These are phyloP conservation scores for Micoletzkya japonica DNA, from an alignment of 2,888 invertebrate genomes.

Conservation along the genomic window DNA sequence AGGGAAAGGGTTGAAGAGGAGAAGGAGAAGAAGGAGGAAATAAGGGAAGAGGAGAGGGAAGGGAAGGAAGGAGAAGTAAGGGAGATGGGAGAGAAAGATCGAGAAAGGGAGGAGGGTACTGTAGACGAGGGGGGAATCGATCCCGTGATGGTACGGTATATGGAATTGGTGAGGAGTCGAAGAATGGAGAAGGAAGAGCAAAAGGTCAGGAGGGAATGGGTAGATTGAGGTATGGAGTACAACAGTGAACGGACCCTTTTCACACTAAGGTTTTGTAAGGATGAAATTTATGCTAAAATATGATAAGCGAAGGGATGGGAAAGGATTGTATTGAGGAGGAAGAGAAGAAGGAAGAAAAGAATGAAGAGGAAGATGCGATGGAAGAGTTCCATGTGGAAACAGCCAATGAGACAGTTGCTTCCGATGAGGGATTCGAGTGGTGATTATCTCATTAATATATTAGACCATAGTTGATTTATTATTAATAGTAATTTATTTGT, in stretches of 20 bases:
- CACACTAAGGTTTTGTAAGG: too few species aligned
- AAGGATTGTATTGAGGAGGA: too few species aligned
- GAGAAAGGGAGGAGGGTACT: slow-evolving; percentile 16
- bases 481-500: too few species aligned
- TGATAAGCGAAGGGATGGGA: too few species aligned
- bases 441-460: background rate
- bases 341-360: background rate
- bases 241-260: too few species aligned
- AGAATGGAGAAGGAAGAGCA: slow-evolving; percentile 15
- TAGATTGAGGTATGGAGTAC: background rate
- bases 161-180: slow-evolving; percentile 37
- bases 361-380: slow-evolving; percentile 11
- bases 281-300: too few species aligned
- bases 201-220: background rate
- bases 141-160: slow-evolving; percentile 48
- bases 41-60: too few species aligned
- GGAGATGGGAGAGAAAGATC: background rate
- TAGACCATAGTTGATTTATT: too few species aligned
- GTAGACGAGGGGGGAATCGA: slow-evolving; percentile 34
- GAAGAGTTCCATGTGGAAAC: background rate
- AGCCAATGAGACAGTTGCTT: background rate
- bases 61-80: background rate
- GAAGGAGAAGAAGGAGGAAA: too few species aligned
- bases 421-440: slow-evolving; percentile 18
- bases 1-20: too few species aligned